A percentile compares a stretch with the other conserved stretches of the same genome.
Evolutionary conservation across 1,140 invertebrate genomes (phyloP).

Genomic region (Bombus soroeensis): DNA sequence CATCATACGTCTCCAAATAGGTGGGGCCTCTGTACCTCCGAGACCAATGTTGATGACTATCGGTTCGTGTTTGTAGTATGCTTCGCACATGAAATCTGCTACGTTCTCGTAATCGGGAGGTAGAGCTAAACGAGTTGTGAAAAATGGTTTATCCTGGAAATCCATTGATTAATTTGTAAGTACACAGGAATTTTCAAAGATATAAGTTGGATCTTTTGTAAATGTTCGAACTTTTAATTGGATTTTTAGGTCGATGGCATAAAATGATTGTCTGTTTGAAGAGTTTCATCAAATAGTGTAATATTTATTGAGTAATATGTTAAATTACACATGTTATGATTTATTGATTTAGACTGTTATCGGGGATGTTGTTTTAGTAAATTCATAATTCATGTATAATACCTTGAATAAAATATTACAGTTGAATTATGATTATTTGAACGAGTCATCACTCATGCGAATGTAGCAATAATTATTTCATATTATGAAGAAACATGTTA

Average conservation of each 20-base stretch:
- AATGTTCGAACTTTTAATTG: too few relatives aligned
- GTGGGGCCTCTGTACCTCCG: conserved; percentile 32
- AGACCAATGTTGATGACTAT: conserved; percentile 67
- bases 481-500: neutral
- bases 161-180: neutral
- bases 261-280: too few relatives aligned
- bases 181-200: neutral
- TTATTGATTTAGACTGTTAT: too few relatives aligned
- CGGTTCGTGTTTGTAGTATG: conserved; percentile 72
- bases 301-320: too few relatives aligned
- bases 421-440: neutral
- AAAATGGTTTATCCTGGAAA: conserved; percentile 31
- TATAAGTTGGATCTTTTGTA: too few relatives aligned
- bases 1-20: conserved; percentile 63
- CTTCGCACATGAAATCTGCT: conserved; percentile 70
- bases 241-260: neutral
- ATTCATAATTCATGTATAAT: neutral
- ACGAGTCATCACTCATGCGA: neutral
- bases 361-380: neutral
- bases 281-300: too few relatives aligned
- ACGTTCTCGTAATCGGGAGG: conserved; percentile 70
- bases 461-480: neutral
- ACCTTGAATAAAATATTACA: neutral
- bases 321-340: too few relatives aligned
- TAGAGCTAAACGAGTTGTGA: conserved; percentile 66